Evolutionary conservation across 1,140 invertebrate genomes (phyloP).

Genomic region (Bombus waltoni): DNA sequence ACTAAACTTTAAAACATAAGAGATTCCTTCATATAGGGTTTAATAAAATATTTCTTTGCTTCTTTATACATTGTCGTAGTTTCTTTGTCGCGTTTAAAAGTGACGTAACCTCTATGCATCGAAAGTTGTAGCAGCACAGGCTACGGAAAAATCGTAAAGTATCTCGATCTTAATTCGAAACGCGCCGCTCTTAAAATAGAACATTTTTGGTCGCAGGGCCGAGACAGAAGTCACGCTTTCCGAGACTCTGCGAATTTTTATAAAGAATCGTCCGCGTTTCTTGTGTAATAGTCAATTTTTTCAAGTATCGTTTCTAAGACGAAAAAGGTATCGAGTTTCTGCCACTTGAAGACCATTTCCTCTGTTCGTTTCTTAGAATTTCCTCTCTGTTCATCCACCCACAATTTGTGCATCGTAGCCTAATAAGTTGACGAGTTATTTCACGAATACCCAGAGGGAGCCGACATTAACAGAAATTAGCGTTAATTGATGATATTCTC

Average conservation of each 20-base stretch:
- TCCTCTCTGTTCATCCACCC: conserved; percentile 6
- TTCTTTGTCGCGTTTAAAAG: not conserved
- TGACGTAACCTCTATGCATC: conserved; percentile 3
- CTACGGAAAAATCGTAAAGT: conserved; percentile 26
- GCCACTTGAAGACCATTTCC: not conserved
- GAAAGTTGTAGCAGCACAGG: not conserved
- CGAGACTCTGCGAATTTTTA: conserved; percentile 21
- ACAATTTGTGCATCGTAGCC: conserved; percentile 47
- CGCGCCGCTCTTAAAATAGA: conserved; percentile 37
- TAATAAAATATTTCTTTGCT: not conserved
- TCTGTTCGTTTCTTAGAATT: conserved; percentile 12
- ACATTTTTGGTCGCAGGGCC: not conserved
- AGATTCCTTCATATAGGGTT: not conserved
- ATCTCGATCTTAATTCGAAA: conserved; percentile 23
- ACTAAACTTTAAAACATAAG: not conserved
- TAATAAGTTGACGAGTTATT: conserved; percentile 59
- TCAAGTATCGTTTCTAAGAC: not conserved
- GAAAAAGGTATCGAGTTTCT: conserved; percentile 3
- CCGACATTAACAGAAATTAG: conserved; percentile 80
- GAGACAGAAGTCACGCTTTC: not conserved
- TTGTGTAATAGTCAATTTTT: not conserved
- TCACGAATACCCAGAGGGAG: conserved; percentile 66
- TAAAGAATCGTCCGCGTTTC: not conserved
- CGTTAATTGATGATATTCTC: conserved; percentile 76
- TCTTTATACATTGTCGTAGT: no score